These are phyloP conservation scores for Smutsia gigantea DNA, from an alignment of 2,797 vertebrate genomes.

Conservation along the genomic window DNA sequence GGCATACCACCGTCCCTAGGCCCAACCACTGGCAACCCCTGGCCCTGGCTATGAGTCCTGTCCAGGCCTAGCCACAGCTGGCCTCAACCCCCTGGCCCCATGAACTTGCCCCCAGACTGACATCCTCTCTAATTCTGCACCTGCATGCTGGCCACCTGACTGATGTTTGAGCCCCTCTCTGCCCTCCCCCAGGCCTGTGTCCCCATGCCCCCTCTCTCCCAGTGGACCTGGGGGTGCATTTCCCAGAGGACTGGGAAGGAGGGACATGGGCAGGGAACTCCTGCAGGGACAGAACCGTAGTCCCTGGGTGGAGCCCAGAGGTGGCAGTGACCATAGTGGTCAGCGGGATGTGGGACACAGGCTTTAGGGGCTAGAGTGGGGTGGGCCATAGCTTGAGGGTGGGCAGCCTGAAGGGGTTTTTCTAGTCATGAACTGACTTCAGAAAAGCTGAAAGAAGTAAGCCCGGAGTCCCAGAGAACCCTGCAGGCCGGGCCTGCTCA, in stretches of 20 bases:
- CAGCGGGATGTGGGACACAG: not conserved
- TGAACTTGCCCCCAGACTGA: not conserved
- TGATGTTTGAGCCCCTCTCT: not conserved
- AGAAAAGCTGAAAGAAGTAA: not conserved
- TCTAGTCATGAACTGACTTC: not conserved
- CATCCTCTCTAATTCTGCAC: not conserved
- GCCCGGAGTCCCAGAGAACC: not conserved
- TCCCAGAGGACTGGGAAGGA: not conserved
- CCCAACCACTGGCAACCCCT: no score
- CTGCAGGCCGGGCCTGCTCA: not conserved
- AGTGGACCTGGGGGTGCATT: not conserved
- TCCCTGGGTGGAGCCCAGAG: not conserved
- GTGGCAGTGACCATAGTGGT: not conserved
- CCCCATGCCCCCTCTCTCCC: no score
- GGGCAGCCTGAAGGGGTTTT: not conserved
- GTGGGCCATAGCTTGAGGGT: not conserved
- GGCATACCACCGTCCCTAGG: no score
- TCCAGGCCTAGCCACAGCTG: not conserved
- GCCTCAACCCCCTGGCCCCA: not conserved
- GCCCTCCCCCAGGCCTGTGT: not conserved
- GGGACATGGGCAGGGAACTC: no score
- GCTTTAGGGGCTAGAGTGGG: not conserved
- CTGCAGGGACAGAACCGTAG: not conserved
- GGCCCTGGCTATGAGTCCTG: not conserved
- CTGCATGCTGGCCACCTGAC: not conserved